Percentiles rank a stretch among this genome's conserved stretches.
Conservation (phyloP, 2,113 vertebrate genomes). For the Micromys minutus region DNA sequence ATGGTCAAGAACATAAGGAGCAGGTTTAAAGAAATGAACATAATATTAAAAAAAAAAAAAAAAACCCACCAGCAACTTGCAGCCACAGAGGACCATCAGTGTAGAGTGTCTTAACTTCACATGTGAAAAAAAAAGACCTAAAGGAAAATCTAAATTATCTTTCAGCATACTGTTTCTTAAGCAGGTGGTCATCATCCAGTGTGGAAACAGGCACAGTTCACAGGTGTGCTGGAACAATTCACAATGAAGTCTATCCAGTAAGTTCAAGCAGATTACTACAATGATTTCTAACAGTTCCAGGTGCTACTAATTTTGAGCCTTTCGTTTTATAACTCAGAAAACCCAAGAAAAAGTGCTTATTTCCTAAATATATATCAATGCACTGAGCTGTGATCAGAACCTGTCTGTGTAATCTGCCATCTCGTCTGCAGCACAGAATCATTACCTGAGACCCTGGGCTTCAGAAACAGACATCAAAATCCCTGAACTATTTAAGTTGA, state of each 20-base stretch:
- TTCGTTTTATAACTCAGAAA: constrained; percentile 30
- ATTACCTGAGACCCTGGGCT: background rate
- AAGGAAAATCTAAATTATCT: background rate
- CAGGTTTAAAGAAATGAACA: background rate
- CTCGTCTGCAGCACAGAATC: background rate
- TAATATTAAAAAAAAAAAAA: background rate
- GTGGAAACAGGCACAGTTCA: background rate
- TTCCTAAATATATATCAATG: background rate
- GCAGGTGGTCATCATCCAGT: background rate
- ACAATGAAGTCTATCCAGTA: background rate
- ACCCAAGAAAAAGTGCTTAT: background rate
- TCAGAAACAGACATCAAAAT: background rate
- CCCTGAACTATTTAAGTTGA: background rate
- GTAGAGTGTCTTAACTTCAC: background rate
- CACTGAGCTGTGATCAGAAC: background rate
- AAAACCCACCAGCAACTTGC: background rate
- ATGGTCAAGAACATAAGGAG: background rate
- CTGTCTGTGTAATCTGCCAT: background rate
- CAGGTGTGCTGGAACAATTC: background rate
- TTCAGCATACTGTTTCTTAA: background rate
- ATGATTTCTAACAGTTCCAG: background rate
- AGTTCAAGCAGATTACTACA: background rate
- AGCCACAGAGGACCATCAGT: background rate
- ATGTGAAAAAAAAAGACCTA: background rate
- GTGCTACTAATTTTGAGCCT: background rate